Base-by-base conservation (phyloP, 1,140 invertebrate genomes). In the Yoshiicerus persimilis region DNA sequence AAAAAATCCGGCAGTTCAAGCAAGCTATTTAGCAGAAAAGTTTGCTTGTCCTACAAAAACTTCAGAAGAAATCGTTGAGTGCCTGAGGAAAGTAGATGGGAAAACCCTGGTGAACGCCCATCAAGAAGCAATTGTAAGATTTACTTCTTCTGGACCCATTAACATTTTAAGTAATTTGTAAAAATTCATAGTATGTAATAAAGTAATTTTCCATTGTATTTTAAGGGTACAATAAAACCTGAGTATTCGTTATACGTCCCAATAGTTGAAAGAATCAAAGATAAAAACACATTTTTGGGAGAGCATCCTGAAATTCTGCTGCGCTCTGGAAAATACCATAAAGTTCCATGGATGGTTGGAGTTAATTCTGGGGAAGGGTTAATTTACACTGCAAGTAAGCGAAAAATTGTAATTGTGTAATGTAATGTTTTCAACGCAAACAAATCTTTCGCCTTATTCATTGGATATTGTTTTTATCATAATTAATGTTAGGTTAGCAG, bases 291-390 rank as follows among this genome's bases (percentile, higher is more conserved):
- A 70, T 92, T 94, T 86, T 64, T 94, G 25, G 90, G 93, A 0
- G 88, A 92, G 16, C 90, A 92, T 47, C 92, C 92, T 5, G 34
- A 32, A 10, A 84, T 90, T 23, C 88, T 92, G 3, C 70, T 93
- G 9, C 88, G 87, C 23, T 91, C 90, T 27, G 92, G 93, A 80
- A 92, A 92, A 62, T 93, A 93, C 56, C 90, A 93, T 39, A 93
- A 94, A 86, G 92, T 96, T 16, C 95, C 95, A 0, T 92, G 94
- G 23, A 93, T 96, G 9, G 90, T 94, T 23, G 95, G 95, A 94
- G 89, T 90, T 0, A 87, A 89, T 25, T 39, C 86, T 6, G 56
- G 66, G 0, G 88, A 89, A 56, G 89, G 89, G 4, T 56, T 88
- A 1, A 30, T 90, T 13, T 87, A 90, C 34, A 87, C 86, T 32